Evolutionary conservation across 2,113 vertebrate species (phyloP).

Genomic region (Numida meleagris): DNA sequence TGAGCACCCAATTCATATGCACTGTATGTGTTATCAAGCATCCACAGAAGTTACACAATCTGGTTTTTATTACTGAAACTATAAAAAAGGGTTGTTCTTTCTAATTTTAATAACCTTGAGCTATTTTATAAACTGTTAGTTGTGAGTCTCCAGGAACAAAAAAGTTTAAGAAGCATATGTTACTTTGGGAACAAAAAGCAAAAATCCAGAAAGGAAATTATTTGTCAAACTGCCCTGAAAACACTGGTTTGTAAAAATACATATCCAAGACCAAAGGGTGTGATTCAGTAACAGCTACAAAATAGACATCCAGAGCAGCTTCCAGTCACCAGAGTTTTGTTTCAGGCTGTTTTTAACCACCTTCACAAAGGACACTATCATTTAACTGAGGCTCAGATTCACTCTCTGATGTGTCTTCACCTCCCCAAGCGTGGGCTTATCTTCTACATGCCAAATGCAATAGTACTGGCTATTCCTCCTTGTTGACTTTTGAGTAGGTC

Average conservation of each 20-base stretch:
- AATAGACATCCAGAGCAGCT: neutral
- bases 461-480: fast-evolving
- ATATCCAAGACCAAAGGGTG: neutral
- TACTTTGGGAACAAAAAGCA: neutral
- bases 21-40: neutral
- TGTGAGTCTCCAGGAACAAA: constrained; percentile 6
- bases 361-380: neutral
- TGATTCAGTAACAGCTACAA: neutral
- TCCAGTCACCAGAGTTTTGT: neutral
- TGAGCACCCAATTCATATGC: neutral
- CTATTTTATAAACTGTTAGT: constrained; percentile 1
- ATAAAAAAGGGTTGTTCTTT: neutral
- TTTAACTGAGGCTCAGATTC: too few species aligned
- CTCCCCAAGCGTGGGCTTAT: fast-evolving
- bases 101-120: constrained; percentile 1
- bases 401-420: neutral
- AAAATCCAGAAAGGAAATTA: constrained; percentile 16
- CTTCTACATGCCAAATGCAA: neutral
- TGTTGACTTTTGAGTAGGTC: fast-evolving
- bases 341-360: neutral
- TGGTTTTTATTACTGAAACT: neutral
- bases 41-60: neutral
- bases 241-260: neutral
- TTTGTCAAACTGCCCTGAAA: neutral
- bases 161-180: neutral